These are phyloP conservation scores for Oryzias celebensis DNA, from an alignment of 2,113 vertebrate genomes.

Conservation along the genomic window DNA sequence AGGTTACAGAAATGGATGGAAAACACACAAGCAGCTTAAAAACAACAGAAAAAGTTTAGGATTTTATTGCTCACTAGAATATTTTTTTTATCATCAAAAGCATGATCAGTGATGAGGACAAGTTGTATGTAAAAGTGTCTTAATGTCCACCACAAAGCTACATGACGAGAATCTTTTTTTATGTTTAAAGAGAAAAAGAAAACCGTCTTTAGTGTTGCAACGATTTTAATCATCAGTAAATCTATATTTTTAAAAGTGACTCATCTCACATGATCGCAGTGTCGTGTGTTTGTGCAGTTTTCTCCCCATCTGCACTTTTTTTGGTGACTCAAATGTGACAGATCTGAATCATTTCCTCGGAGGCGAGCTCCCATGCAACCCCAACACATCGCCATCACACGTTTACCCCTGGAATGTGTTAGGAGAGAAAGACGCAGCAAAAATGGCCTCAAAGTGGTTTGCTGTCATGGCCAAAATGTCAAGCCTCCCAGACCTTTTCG, in stretches of 20 bases:
- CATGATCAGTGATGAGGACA: no score
- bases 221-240: slow-evolving; percentile 15
- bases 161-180: neutral
- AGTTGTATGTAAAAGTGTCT: no score
- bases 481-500: slow-evolving; percentile 33
- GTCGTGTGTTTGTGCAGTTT: slow-evolving; percentile 5
- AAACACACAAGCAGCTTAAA: no score
- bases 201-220: slow-evolving; percentile 14
- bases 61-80: no score
- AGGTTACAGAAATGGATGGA: no score
- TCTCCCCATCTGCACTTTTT: neutral
- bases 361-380: slow-evolving; percentile 21
- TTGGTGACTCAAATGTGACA: slow-evolving; percentile 21
- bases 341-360: slow-evolving; percentile 7
- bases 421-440: slow-evolving; percentile 3
- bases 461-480: slow-evolving; percentile 68
- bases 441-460: slow-evolving; percentile 60
- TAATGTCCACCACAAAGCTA: no score
- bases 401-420: no score
- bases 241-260: slow-evolving; percentile 24
- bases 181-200: neutral
- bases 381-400: no score
- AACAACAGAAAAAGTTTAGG: no score
- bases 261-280: slow-evolving; percentile 6
- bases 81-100: no score